Base-by-base conservation (phyloP, 2,113 vertebrate species). In the Ibidorhyncha struthersii region DNA sequence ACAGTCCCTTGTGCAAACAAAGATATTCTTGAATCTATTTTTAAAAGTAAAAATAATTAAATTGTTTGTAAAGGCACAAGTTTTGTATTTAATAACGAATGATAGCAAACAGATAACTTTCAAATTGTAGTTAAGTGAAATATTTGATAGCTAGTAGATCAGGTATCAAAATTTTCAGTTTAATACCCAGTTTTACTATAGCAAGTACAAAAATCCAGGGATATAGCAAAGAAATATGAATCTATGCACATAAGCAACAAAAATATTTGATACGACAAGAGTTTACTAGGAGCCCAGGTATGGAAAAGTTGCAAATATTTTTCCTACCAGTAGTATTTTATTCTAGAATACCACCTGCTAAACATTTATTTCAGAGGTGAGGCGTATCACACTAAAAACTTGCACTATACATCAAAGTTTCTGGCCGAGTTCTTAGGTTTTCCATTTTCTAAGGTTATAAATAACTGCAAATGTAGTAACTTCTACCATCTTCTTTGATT, bases 391-490 rank as follows among this genome's bases (percentile, higher is more conserved):
- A 8, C 26, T 65, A 67, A 82, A 69, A 76, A 29, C 56, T 84
- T 76, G 56, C 6, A 9, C 55, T 84, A 49, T 87, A 65, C 29
- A 79, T 91, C 72, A 87, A 93, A 63, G 41, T 70, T 92, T 71
- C 83, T 36, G 29, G 89, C 45, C 16, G 59, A 80, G 40, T 58
- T 94, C 73, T 95, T 66, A 50, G 21, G 53, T 78, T 94, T 96
- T 90, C 79, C 86, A 93, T 95, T 97, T 93, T 77, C 82, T 83
- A 26, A 12, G 27, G 36, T 53, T 89, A 92, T 86, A 97, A 96
- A 96, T 95, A 93, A 93, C 80, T 77, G 63, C 29, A 92, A 85
- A 73, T 88, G 36, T 56, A 90, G 76, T 70, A 90, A 70, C 62
- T 89, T 89, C 49, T 52, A 72, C 67, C 53, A 76, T 66, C 36